phyloP scores from a whole-genome alignment of 2,797 vertebrate species.

The Falco peregrinus region DNA sequence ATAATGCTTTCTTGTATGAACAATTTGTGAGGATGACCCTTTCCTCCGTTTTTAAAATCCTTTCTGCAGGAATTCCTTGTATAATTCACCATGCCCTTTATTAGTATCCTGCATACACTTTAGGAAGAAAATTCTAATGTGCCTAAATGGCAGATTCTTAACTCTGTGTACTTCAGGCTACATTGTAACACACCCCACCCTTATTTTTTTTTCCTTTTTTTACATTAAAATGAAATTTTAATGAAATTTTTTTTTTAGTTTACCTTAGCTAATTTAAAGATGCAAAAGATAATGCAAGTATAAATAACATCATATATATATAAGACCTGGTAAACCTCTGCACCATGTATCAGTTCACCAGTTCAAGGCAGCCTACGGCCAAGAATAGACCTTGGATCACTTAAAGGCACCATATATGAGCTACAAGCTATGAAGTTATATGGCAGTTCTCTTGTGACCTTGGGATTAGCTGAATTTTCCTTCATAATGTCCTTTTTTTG shows the following conservation, averaged over 20 bases:
- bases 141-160: not conserved
- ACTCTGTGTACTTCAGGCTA: not conserved
- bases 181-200: not conserved
- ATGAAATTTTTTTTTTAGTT: not conserved
- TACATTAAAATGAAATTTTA: not conserved
- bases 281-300: not conserved
- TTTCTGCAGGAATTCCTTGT: not conserved
- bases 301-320: not conserved
- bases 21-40: not conserved
- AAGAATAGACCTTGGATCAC: not conserved
- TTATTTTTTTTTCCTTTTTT: no score
- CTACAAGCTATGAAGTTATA: not conserved
- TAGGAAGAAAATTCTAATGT: not conserved
- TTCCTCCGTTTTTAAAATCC: not conserved
- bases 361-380: not conserved
- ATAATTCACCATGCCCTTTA: not conserved
- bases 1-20: not conserved
- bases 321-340: not conserved
- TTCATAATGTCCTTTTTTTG: not conserved
- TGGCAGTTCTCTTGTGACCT: not conserved
- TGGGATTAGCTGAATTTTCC: not conserved
- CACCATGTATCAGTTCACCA: not conserved
- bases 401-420: not conserved
- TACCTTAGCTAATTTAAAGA: not conserved
- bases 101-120: not conserved